These are phyloP conservation scores for Lasioglossum villosulum DNA, from an alignment of 2,888 invertebrate genomes.

Conservation along the genomic window DNA sequence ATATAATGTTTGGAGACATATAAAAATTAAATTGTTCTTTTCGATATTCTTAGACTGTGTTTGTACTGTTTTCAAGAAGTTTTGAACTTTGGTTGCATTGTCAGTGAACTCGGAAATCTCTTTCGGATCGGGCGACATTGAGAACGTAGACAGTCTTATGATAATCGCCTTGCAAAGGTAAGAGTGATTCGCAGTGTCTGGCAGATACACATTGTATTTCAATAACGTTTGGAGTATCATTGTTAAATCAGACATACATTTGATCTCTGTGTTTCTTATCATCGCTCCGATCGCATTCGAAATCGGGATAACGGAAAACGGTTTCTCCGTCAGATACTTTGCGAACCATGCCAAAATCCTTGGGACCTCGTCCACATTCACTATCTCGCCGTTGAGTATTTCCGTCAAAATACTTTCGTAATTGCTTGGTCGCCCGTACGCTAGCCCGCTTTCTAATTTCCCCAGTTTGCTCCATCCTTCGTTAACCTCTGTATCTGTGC, in stretches of 20 bases:
- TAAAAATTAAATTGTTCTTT: conserved; percentile 85
- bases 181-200: conserved; percentile 57
- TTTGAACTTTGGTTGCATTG: conserved; percentile 67
- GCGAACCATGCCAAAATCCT: conserved; percentile 76
- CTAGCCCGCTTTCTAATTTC: conserved; percentile 51
- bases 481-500: conserved; percentile 52
- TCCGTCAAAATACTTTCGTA: conserved; percentile 52
- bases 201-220: conserved; percentile 70
- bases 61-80: conserved; percentile 67
- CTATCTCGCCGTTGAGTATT: conserved; percentile 40
- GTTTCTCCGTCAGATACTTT: conserved; percentile 70
- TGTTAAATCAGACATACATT: conserved; percentile 70
- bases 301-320: conserved; percentile 60
- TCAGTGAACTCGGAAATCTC: conserved; percentile 67
- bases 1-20: conserved; percentile 87
- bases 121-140: conserved; percentile 61
- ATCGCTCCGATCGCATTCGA: conserved; percentile 75
- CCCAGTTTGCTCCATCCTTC: conserved; percentile 65
- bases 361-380: conserved; percentile 75
- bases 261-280: conserved; percentile 63
- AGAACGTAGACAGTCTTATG: conserved; percentile 70
- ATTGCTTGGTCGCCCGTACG: conserved; percentile 45
- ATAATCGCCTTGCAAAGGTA: conserved; percentile 77
- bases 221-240: conserved; percentile 67
- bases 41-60: conserved; percentile 59